These are phyloP conservation scores for Phyllopteryx taeniolatus DNA, from an alignment of 2,113 vertebrate genomes.

Conservation along the genomic window DNA sequence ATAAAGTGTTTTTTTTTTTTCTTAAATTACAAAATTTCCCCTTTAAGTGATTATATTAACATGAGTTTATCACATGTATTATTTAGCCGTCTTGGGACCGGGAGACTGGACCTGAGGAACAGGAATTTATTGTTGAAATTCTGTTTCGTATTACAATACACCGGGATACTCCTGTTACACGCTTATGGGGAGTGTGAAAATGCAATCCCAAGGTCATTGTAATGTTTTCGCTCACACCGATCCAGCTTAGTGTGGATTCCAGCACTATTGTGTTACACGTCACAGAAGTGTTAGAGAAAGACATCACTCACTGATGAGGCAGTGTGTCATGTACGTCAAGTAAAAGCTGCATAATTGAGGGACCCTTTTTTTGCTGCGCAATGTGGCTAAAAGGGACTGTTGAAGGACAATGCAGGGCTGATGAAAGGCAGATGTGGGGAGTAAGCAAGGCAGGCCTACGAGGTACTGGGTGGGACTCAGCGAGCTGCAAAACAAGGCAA, in stretches of 20 bases:
- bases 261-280: neutral
- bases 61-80: neutral
- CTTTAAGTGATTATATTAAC: neutral
- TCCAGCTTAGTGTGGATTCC: neutral
- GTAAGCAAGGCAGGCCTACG: neutral
- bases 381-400: neutral
- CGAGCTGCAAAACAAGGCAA: constrained; percentile 3
- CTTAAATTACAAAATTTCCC: neutral
- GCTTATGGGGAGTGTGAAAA: neutral
- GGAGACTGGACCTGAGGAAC: neutral
- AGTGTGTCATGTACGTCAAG: neutral
- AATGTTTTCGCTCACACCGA: neutral
- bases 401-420: neutral
- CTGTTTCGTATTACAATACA: neutral
- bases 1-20: neutral
- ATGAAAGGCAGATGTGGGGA: constrained; percentile 12
- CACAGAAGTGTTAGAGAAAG: neutral
- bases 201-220: constrained; percentile 4
- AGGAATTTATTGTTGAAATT: neutral
- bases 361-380: neutral
- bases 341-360: constrained; percentile 1
- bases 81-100: neutral
- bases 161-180: neutral
- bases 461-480: constrained; percentile 1
- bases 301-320: neutral